Conservation (phyloP, 2,888 invertebrate genomes). For the Philereme vetulata region DNA sequence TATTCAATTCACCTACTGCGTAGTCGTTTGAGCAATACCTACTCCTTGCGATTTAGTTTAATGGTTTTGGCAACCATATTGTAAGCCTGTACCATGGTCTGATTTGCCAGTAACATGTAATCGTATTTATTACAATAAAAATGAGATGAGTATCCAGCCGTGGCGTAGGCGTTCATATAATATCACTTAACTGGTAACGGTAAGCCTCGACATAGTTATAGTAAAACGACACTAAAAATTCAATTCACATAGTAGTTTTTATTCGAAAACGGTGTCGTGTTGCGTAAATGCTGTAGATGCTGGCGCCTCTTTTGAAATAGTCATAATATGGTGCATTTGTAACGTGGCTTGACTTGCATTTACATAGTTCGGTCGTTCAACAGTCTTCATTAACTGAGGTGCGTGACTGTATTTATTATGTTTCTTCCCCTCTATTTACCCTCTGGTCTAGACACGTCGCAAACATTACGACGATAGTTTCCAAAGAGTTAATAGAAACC, state of each 20-base stretch:
- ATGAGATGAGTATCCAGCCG: conserved; percentile 3
- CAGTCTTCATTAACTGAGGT: conserved; percentile 16
- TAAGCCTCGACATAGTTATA: conserved; percentile 57
- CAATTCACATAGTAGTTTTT: conserved; percentile 61
- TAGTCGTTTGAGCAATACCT: too few species aligned
- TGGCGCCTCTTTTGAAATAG: conserved; percentile 59
- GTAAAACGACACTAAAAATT: conserved; percentile 67
- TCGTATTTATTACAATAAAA: too few species aligned
- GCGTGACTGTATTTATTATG: conserved; percentile 15
- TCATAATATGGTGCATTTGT: conserved; percentile 47
- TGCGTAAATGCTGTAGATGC: conserved; percentile 50
- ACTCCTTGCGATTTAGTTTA: too few species aligned
- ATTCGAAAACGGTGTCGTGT: conserved; percentile 54
- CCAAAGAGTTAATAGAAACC: too few species aligned
- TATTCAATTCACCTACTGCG: neutral
- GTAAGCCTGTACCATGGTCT: too few species aligned
- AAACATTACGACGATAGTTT: too few species aligned
- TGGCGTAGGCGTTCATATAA: conserved; percentile 55
- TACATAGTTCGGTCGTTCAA: conserved; percentile 39
- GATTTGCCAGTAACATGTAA: too few species aligned
- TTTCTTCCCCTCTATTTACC: neutral
- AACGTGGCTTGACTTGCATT: conserved; percentile 30
- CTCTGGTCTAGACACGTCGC: conserved; percentile 7
- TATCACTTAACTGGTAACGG: conserved; percentile 75
- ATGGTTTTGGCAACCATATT: too few species aligned